Percentiles rank a stretch among this genome's conserved stretches.
Evolutionary conservation across 2,888 invertebrate genomes (phyloP).

Genomic region (Rugalucina vietnamica): DNA sequence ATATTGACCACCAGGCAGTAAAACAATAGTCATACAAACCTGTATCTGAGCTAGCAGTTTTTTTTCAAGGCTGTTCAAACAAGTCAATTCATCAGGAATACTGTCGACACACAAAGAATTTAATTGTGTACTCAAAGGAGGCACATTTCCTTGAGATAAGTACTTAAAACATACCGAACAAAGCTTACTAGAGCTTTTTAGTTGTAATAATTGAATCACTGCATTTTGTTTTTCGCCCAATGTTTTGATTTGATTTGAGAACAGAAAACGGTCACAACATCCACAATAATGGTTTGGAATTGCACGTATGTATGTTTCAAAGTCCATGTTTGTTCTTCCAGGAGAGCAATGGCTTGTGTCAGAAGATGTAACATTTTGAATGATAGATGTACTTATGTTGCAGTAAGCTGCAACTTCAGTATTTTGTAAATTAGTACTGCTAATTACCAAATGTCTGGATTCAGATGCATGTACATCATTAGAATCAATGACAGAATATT

Average conservation of each 20-base stretch:
- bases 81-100: conserved; percentile 15
- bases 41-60: conserved; percentile 21
- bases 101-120: conserved; percentile 21
- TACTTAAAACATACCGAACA: conserved; percentile 9
- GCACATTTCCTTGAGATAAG: conserved; percentile 4
- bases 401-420: not conserved
- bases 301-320: not conserved
- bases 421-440: not conserved
- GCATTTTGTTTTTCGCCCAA: not conserved
- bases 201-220: not conserved
- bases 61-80: conserved; percentile 31
- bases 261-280: conserved; percentile 7
- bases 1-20: conserved; percentile 50
- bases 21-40: conserved; percentile 34
- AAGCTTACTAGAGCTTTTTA: not conserved
- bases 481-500: too few relatives aligned
- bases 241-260: not conserved
- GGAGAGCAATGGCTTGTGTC: not conserved
- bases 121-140: conserved; percentile 9
- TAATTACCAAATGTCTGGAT: too few relatives aligned
- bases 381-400: not conserved
- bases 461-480: too few relatives aligned
- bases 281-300: not conserved
- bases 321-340: not conserved
- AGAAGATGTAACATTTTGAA: not conserved